These are phyloP conservation scores for Cynaeus angustus DNA, from an alignment of 2,888 invertebrate species.

Conservation along the genomic window DNA sequence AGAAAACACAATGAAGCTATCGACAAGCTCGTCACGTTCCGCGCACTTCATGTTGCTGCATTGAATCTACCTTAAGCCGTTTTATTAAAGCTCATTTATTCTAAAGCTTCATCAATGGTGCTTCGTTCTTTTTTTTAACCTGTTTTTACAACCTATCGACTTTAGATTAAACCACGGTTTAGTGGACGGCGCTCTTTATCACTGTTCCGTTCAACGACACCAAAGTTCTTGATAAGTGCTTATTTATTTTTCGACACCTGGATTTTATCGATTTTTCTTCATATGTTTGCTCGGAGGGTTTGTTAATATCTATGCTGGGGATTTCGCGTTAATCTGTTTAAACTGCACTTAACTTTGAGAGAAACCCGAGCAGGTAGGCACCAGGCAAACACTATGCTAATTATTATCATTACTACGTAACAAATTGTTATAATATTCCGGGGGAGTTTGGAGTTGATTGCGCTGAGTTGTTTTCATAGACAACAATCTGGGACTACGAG, in stretches of 20 bases:
- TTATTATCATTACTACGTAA: not conserved
- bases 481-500: too few relatives aligned
- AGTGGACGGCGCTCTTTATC: conserved; percentile 43
- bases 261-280: conserved; percentile 25
- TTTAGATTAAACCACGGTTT: conserved; percentile 56
- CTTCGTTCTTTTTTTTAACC: conserved; percentile 53
- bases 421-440: not conserved
- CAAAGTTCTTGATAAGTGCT: conserved; percentile 13
- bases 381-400: conserved; percentile 2
- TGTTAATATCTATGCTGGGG: conserved; percentile 37
- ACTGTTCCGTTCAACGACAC: conserved; percentile 20
- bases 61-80: conserved; percentile 64
- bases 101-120: conserved; percentile 62
- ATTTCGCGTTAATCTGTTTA: conserved; percentile 35
- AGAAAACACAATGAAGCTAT: conserved; percentile 60
- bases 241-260: conserved; percentile 34
- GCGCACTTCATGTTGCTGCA: conserved; percentile 63
- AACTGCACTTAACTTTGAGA: conserved; percentile 29
- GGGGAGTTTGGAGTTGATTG: too few relatives aligned
- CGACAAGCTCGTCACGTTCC: conserved; percentile 62
- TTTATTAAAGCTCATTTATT: conserved; percentile 66
- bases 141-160: conserved; percentile 59
- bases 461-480: too few relatives aligned
- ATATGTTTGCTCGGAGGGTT: conserved; percentile 11
- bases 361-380: not conserved